Conservation (phyloP, 2,797 vertebrate species). For the Melanotaenia boesemani region DNA sequence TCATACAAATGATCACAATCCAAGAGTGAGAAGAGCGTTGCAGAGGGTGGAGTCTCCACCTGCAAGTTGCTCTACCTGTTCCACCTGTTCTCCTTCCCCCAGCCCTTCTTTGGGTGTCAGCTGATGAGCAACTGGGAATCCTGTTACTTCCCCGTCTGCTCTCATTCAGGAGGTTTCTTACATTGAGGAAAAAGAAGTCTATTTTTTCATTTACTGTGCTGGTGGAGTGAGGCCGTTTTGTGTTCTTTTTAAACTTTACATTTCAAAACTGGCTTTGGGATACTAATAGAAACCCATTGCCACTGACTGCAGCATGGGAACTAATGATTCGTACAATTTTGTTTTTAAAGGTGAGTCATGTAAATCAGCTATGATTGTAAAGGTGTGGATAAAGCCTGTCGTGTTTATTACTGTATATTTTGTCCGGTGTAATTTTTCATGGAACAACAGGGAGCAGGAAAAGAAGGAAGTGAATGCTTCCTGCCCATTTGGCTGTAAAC, state of each 20-base stretch:
- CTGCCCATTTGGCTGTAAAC: constrained; percentile 24
- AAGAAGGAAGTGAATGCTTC: constrained; percentile 60
- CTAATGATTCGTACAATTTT: constrained; percentile 85
- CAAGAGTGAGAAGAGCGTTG: constrained; percentile 22
- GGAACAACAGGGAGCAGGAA: not conserved
- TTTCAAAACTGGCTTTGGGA: constrained; percentile 50
- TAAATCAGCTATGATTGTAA: constrained; percentile 39
- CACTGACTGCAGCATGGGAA: constrained; percentile 73
- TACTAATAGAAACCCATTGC: constrained; percentile 26
- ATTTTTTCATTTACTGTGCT: constrained; percentile 24
- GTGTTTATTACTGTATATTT: not conserved
- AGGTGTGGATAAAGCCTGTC: not conserved
- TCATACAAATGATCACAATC: constrained; percentile 41
- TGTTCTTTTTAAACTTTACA: not conserved
- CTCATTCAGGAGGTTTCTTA: constrained; percentile 33
- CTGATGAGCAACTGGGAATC: constrained; percentile 65
- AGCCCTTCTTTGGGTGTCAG: constrained; percentile 66
- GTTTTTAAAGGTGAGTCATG: constrained; percentile 85
- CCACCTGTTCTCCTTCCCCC: constrained; percentile 73
- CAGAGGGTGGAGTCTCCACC: constrained; percentile 63
- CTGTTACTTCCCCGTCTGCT: constrained; percentile 23
- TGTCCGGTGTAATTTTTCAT: constrained; percentile 12
- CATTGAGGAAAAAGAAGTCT: constrained; percentile 52
- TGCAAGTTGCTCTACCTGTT: constrained; percentile 82
- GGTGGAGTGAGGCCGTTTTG: constrained; percentile 15